Evolutionary conservation across 2,797 vertebrate genomes (phyloP), one percentile per base, ranked within the genome.

Genomic region (Sebastes hubbsi): DNA sequence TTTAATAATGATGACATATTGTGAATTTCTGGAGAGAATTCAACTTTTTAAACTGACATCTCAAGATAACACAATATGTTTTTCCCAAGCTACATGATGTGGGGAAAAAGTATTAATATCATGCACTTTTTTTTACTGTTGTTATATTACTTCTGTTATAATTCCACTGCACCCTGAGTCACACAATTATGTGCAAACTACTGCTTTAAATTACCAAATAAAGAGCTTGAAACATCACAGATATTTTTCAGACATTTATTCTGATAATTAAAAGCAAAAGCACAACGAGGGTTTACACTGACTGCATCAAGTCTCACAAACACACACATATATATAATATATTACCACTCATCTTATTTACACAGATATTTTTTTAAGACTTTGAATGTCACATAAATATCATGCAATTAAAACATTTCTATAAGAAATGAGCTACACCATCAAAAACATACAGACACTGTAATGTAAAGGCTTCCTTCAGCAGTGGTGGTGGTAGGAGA

Each of bases 261-360:
- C 83, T 49, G 7, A 73, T 71, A 59, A 30, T 77, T 72, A 72
- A 58, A 30, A 79, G 67, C 64, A 80, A 85, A 77, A 80, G 61
- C 16, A 81, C 30, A 76, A 34, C 6, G 5, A 65, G 3, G n/a
- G 6, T 55, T 34, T 69, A 14, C 34, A 11, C 34, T 27, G 27
- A 11, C 34, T 25, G 27, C 36, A 83, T 16, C 66, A 30, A 42
- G 30, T 46, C 65, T 72, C 69, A 92, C 81, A 88, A 88, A 95
- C 94, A 38, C 12, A 38, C 0, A 38, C 14, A 38, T 38, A 38
- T 38, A 38, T 38, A 14, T 38, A 38, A 96, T 95, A 95, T 95
- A 96, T 95, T 95, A 95, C 82, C 74, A 89, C 70, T 76, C 60
- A 74, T 94, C 88, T 92, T 95, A 94, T 95, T 93, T 94, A 94